A percentile compares a stretch with the other conserved stretches of the same genome.
These are phyloP conservation scores for Lutjanus erythropterus DNA, from an alignment of 2,113 vertebrate genomes.

Conservation along the genomic window DNA sequence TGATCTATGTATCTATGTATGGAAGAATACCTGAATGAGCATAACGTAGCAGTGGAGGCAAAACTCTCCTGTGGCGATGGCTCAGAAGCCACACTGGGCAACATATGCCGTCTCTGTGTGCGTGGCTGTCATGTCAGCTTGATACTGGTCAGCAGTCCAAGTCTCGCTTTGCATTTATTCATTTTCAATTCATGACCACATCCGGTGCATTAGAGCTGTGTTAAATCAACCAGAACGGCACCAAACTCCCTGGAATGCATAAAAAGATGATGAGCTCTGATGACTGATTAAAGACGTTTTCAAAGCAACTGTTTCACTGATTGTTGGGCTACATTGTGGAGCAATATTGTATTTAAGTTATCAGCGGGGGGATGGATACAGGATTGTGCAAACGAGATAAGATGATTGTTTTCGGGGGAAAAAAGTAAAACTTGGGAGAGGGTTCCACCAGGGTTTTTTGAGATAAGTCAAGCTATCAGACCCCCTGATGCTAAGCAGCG, in stretches of 20 bases:
- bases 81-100: conserved; percentile 64
- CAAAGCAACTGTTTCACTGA: conserved; percentile 26
- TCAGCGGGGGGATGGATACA: neutral
- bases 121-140: conserved; percentile 70
- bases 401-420: conserved; percentile 5
- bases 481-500: conserved; percentile 34
- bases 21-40: conserved; percentile 15
- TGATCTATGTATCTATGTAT: conserved; percentile 14
- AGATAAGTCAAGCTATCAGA: conserved; percentile 43
- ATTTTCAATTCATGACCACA: conserved; percentile 72
- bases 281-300: conserved; percentile 48
- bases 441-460: conserved; percentile 21
- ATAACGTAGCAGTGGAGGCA: conserved; percentile 24
- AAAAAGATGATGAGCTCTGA: conserved; percentile 36
- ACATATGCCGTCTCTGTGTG: conserved; percentile 72
- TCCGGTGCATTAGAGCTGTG: conserved; percentile 40
- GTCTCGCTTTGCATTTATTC: conserved; percentile 66
- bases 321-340: neutral
- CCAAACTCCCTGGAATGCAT: conserved; percentile 35
- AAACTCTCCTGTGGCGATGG: conserved; percentile 50
- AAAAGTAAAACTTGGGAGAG: conserved; percentile 20
- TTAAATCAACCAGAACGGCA: conserved; percentile 58
- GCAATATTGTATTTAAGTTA: neutral
- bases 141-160: conserved; percentile 66
- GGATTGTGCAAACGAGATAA: conserved; percentile 12